phyloP scores from a whole-genome alignment of 1,140 invertebrate genomes.

The Brachionus calyciflorus region DNA sequence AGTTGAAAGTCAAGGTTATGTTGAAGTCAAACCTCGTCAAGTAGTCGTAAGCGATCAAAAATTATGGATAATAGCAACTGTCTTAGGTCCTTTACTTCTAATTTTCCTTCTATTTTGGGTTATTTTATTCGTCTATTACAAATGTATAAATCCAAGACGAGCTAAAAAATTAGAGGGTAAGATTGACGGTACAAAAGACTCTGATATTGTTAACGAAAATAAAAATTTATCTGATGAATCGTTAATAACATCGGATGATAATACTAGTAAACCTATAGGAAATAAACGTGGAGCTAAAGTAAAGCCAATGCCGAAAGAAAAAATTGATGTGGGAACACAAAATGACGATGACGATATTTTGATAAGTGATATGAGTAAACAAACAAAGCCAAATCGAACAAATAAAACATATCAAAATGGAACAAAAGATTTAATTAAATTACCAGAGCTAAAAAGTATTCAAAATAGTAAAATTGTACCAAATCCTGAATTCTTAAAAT shows the following conservation, averaged over 20 bases:
- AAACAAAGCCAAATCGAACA: no score
- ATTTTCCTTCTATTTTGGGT: slow-evolving; percentile 22
- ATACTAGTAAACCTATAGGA: background rate
- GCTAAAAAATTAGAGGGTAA: background rate
- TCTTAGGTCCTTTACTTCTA: background rate
- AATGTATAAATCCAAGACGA: slow-evolving; percentile 38
- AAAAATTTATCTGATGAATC: slow-evolving; percentile 25
- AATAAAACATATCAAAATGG: no score
- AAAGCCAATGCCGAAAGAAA: background rate
- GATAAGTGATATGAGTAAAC: background rate
- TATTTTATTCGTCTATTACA: slow-evolving; percentile 34
- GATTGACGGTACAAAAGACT: background rate
- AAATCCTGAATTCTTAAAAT: background rate
- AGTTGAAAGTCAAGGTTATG: slow-evolving; percentile 28
- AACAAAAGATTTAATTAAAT: no score
- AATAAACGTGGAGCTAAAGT: background rate
- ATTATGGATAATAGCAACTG: slow-evolving; percentile 36
- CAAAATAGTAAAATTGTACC: slow-evolving; percentile 14
- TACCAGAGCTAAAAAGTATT: background rate
- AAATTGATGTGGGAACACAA: background rate
- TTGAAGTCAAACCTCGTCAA: slow-evolving; percentile 32
- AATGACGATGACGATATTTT: background rate
- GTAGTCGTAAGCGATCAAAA: background rate
- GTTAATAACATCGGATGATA: background rate
- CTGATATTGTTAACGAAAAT: background rate